These are phyloP conservation scores for Argya squamiceps DNA, from an alignment of 2,797 vertebrate genomes.

Conservation along the genomic window DNA sequence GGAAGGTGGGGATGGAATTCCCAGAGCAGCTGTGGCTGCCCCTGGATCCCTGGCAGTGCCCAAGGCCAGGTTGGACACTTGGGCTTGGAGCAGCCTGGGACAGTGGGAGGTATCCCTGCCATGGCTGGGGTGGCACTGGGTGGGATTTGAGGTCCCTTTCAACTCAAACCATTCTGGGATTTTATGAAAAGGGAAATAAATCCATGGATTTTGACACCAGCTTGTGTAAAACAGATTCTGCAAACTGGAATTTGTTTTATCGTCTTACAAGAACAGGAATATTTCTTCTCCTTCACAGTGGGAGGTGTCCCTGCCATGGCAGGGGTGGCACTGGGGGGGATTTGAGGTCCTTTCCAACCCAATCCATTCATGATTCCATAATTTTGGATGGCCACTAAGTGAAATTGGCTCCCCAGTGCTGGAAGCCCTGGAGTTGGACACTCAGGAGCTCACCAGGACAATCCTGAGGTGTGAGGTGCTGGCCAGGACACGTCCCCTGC, in stretches of 20 bases:
- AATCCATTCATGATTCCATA: neutral
- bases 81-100: neutral
- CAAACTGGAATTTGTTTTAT: too few species aligned
- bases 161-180: neutral
- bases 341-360: rapidly evolving
- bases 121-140: rapidly evolving
- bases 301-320: neutral
- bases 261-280: too few species aligned
- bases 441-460: neutral
- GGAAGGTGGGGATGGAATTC: neutral
- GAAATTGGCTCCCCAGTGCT: neutral
- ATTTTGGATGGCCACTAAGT: too few species aligned
- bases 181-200: too few species aligned
- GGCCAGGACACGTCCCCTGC: neutral
- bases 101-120: neutral
- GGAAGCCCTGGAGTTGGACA: neutral
- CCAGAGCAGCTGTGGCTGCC: neutral
- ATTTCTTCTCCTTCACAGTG: too few species aligned
- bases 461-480: rapidly evolving
- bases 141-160: rapidly evolving
- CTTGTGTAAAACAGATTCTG: too few species aligned
- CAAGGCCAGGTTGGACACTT: neutral
- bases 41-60: neutral
- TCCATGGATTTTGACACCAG: too few species aligned
- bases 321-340: rapidly evolving